Percentiles rank a stretch among this genome's conserved stretches.
Conservation (phyloP, 2,113 vertebrate species). For the Psettodes erumei region DNA sequence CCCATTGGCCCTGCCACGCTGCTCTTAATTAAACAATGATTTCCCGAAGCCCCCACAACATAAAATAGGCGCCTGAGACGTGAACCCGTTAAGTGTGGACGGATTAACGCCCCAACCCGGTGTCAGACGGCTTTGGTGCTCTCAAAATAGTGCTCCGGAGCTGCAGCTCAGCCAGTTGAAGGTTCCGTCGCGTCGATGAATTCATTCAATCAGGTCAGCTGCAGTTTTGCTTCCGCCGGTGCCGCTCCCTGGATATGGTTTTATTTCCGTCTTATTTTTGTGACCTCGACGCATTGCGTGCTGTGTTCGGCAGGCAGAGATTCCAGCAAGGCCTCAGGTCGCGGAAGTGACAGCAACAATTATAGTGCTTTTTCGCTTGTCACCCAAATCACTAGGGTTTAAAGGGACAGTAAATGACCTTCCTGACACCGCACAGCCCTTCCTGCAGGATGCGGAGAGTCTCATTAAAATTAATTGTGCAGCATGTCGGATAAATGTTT, state of each 20-base stretch:
- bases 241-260: background rate
- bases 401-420: background rate
- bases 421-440: background rate
- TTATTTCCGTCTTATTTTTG: background rate
- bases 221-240: too few relatives aligned
- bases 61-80: too few relatives aligned
- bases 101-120: too few relatives aligned
- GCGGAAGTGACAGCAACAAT: slow-evolving; percentile 23
- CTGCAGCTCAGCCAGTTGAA: background rate
- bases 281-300: background rate
- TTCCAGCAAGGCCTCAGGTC: background rate
- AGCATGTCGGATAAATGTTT: slow-evolving; percentile 1
- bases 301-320: slow-evolving; percentile 1
- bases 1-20: too few relatives aligned
- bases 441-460: background rate
- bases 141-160: background rate
- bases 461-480: background rate
- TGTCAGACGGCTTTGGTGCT: too few relatives aligned
- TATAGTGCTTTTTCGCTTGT: slow-evolving; percentile 13
- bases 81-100: too few relatives aligned
- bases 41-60: too few relatives aligned
- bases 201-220: too few relatives aligned
- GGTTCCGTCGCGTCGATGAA: too few relatives aligned
- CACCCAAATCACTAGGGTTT: slow-evolving; percentile 11
- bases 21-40: too few relatives aligned